Conservation (phyloP, 2,113 vertebrate genomes). For the Hipposideros armiger region DNA sequence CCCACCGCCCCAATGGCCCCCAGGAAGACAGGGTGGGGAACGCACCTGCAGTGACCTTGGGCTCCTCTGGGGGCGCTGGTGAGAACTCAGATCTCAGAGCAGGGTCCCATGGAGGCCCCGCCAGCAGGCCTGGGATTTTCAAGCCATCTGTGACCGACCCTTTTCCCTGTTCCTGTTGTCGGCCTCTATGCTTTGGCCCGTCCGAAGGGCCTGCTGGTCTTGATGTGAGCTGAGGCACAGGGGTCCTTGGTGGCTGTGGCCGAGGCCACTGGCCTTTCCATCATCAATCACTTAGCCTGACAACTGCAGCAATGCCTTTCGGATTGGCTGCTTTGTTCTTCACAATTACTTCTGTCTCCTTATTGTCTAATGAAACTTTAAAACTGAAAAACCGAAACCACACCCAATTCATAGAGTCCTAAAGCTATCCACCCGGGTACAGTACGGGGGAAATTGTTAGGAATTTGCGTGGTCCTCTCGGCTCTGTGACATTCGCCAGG, state of each 20-base stretch:
- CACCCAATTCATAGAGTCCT: neutral
- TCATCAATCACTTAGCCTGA: neutral
- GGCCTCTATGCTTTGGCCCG: neutral
- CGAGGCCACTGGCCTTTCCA: fast-evolving
- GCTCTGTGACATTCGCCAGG: neutral
- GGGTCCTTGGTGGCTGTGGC: neutral
- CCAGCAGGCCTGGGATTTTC: neutral
- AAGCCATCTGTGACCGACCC: neutral
- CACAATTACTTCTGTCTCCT: neutral
- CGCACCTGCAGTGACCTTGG: fast-evolving
- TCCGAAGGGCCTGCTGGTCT: neutral
- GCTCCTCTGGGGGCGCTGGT: neutral
- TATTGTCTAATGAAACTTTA: neutral
- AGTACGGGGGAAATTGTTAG: fast-evolving
- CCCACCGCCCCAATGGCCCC: too few species aligned
- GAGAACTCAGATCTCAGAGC: neutral
- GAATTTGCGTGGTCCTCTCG: fast-evolving
- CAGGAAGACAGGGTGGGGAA: neutral
- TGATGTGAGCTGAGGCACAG: fast-evolving
- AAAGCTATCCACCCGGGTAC: neutral
- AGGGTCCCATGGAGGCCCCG: neutral
- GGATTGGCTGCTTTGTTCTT: fast-evolving
- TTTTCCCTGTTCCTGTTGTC: neutral
- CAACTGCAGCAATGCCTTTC: fast-evolving
- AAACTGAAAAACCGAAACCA: neutral